phyloP scores from a whole-genome alignment of 2,797 vertebrate genomes.

The Siniperca scherzeri region DNA sequence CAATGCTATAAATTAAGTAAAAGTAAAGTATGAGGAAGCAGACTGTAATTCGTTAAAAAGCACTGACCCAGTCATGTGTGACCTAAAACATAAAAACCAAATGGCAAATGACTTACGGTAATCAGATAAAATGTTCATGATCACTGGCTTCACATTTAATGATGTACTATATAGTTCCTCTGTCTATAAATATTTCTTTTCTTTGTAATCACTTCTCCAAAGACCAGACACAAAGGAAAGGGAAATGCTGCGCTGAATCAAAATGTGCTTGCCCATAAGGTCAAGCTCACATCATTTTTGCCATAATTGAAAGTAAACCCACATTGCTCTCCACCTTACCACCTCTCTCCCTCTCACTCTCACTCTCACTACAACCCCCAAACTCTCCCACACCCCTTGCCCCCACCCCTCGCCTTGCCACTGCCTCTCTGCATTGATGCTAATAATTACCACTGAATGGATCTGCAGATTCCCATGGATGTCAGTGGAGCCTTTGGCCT shows the following conservation, averaged over 20 bases:
- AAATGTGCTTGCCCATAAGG: slow-evolving; percentile 53
- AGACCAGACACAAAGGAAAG: slow-evolving; percentile 44
- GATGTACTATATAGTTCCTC: slow-evolving; percentile 36
- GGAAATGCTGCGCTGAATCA: slow-evolving; percentile 34
- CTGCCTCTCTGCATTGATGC: slow-evolving; percentile 83
- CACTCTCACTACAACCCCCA: slow-evolving; percentile 36
- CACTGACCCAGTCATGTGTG: background rate
- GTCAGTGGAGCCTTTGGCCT: slow-evolving; percentile 82
- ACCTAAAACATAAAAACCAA: slow-evolving; percentile 1
- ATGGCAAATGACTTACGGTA: background rate
- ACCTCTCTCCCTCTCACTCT: slow-evolving; percentile 23
- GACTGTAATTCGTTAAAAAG: background rate
- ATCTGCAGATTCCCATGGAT: slow-evolving; percentile 87
- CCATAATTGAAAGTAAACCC: slow-evolving; percentile 44
- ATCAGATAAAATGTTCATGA: slow-evolving; percentile 22
- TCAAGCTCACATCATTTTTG: slow-evolving; percentile 56
- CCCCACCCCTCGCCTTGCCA: slow-evolving; percentile 72
- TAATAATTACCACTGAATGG: slow-evolving; percentile 89
- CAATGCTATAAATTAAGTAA: background rate
- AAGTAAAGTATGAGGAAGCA: background rate
- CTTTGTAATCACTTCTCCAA: slow-evolving; percentile 61
- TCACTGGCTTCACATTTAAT: slow-evolving; percentile 4
- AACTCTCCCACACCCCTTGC: slow-evolving; percentile 76
- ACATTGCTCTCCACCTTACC: slow-evolving; percentile 34
- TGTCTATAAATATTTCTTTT: slow-evolving; percentile 47